Conservation (phyloP, 2,888 invertebrate species). For the Drosophila sordidula region DNA sequence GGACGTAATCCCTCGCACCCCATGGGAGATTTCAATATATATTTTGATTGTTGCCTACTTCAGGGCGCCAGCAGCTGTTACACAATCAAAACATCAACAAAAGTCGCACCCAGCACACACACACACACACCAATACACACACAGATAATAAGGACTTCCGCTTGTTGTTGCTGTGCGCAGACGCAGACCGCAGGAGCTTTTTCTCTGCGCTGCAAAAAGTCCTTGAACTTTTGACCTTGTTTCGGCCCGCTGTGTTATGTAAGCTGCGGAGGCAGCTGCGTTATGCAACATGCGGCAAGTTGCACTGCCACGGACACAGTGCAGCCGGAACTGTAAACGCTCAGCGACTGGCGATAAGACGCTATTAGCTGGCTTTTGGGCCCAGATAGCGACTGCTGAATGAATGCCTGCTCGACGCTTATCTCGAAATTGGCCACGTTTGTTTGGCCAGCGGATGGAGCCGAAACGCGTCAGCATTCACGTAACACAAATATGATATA, state of each 20-base stretch:
- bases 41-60: constrained; percentile 44
- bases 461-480: constrained; percentile 7
- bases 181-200: constrained; percentile 39
- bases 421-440: constrained; percentile 43
- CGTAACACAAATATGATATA: constrained; percentile 21
- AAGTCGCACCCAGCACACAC: constrained; percentile 21
- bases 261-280: constrained; percentile 42
- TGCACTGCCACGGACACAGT: constrained; percentile 25
- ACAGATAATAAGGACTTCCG: constrained; percentile 31
- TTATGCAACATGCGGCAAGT: constrained; percentile 35
- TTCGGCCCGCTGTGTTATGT: constrained; percentile 53
- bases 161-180: constrained; percentile 35
- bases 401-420: constrained; percentile 36
- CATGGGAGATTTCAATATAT: constrained; percentile 10
- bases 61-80: constrained; percentile 61
- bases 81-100: constrained; percentile 67
- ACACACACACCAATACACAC: constrained; percentile 8
- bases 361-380: constrained; percentile 22
- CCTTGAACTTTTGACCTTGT: constrained; percentile 82
- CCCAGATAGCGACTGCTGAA: constrained; percentile 31
- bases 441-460: constrained; percentile 16
- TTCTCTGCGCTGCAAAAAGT: constrained; percentile 47
- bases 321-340: constrained; percentile 41
- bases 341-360: constrained; percentile 38
- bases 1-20: background rate